phyloP scores from a whole-genome alignment of 1,140 invertebrate genomes.

The Drosophila sturtevanti region DNA sequence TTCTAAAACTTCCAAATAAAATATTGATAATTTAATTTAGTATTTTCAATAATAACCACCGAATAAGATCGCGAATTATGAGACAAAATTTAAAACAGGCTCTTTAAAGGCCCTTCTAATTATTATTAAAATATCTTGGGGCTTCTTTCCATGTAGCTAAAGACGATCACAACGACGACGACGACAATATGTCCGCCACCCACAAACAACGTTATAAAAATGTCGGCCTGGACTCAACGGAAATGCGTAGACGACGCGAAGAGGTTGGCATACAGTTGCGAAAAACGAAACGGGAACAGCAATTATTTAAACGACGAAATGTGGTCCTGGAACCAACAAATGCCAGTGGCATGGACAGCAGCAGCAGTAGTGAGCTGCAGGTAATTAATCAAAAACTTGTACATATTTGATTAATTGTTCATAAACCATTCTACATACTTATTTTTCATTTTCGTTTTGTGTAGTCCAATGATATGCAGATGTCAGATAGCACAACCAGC shows the following conservation, averaged over 20 bases:
- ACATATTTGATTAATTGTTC: no score
- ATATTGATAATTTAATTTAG: no score
- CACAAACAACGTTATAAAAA: slow-evolving; percentile 99
- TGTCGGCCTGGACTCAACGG: slow-evolving; percentile 94
- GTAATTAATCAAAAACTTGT: slow-evolving; percentile 13
- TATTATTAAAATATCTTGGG: neutral
- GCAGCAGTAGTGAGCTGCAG: slow-evolving; percentile 52
- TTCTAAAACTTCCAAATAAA: no score
- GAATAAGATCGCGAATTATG: no score
- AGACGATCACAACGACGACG: slow-evolving; percentile 19
- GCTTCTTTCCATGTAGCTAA: neutral
- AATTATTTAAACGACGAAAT: slow-evolving; percentile 96
- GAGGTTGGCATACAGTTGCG: slow-evolving; percentile 98
- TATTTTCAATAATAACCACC: no score
- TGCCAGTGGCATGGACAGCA: slow-evolving; percentile 43
- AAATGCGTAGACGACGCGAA: slow-evolving; percentile 94
- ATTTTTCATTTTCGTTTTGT: neutral
- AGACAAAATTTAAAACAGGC: no score
- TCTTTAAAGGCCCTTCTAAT: neutral
- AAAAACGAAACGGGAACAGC: slow-evolving; percentile 97
- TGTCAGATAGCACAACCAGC: slow-evolving; percentile 56
- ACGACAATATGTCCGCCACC: slow-evolving; percentile 86
- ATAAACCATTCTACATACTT: neutral
- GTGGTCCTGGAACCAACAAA: slow-evolving; percentile 84
- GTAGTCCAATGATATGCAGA: slow-evolving; percentile 61